These are phyloP conservation scores for Drosophila hydei DNA, from an alignment of 1,140 invertebrate species.

Conservation along the genomic window DNA sequence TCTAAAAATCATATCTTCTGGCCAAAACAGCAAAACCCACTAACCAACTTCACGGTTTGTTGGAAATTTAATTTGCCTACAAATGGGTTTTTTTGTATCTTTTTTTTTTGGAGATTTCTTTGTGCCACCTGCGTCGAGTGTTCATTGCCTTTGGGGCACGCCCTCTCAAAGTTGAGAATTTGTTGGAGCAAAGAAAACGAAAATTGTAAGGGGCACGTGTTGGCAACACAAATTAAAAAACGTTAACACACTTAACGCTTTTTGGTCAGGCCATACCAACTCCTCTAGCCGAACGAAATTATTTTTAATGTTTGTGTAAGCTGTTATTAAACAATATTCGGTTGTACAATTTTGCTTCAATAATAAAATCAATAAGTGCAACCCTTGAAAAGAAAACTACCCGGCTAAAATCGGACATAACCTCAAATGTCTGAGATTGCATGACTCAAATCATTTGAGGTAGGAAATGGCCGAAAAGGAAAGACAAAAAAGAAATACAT, in stretches of 20 bases:
- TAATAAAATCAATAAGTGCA: constrained; percentile 30
- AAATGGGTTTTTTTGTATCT: constrained; percentile 61
- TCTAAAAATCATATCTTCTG: constrained; percentile 10
- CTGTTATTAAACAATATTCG: neutral
- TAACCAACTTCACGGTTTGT: constrained; percentile 80
- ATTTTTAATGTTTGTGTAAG: neutral
- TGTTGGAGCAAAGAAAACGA: constrained; percentile 42
- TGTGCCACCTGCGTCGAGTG: constrained; percentile 7
- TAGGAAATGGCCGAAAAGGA: constrained; percentile 30
- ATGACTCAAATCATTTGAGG: constrained; percentile 27
- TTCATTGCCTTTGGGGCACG: constrained; percentile 27
- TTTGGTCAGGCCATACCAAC: constrained; percentile 7
- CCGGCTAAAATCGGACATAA: constrained; percentile 33
- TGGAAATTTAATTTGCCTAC: constrained; percentile 78
- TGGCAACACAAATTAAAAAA: constrained; percentile 39
- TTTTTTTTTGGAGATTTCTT: constrained; percentile 29
- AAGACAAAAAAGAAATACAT: neutral
- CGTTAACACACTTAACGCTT: constrained; percentile 52
- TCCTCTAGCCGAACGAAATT: neutral
- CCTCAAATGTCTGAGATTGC: constrained; percentile 34
- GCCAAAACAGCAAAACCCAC: constrained; percentile 48
- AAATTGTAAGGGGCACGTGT: constrained; percentile 48
- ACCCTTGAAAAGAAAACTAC: constrained; percentile 25
- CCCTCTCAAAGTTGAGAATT: constrained; percentile 34
- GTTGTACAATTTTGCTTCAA: neutral